Conservation (phyloP, 2,888 invertebrate species). For the Dynastes maya region DNA sequence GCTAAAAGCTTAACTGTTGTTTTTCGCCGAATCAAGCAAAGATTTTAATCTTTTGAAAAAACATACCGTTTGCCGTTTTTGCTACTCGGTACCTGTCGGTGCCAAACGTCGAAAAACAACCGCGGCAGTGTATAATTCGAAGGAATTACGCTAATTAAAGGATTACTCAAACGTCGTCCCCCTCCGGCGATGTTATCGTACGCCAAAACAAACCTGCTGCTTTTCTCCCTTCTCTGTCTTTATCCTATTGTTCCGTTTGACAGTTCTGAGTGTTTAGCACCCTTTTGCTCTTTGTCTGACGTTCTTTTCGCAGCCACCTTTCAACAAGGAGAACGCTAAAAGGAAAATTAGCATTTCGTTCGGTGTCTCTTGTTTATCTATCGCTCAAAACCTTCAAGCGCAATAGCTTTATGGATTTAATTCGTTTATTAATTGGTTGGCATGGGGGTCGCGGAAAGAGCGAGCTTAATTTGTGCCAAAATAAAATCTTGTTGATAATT, state of each 20-base stretch:
- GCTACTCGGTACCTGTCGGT: background rate
- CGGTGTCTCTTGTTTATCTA: conserved; percentile 1
- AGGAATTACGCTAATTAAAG: conserved; percentile 21
- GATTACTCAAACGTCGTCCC: background rate
- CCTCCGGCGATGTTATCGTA: background rate
- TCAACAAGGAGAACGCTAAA: too few relatives aligned
- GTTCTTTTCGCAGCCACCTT: too few relatives aligned
- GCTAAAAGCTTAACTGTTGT: too few relatives aligned
- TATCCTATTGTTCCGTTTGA: too few relatives aligned
- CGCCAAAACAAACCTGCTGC: background rate
- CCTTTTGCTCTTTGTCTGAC: too few relatives aligned
- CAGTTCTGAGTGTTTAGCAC: too few relatives aligned
- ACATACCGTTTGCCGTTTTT: background rate
- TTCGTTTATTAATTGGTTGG: background rate
- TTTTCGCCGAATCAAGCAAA: too few relatives aligned
- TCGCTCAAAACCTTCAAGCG: background rate
- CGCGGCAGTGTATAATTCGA: background rate
- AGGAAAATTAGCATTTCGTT: conserved; percentile 1
- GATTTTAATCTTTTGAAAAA: too few relatives aligned
- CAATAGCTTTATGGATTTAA: background rate
- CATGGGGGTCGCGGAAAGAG: background rate
- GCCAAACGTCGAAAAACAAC: background rate
- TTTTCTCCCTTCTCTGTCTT: too few relatives aligned
- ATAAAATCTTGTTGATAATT: background rate
- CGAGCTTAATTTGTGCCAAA: background rate